These are phyloP conservation scores for Pipistrellus kuhlii DNA, from an alignment of 2,797 vertebrate species.

Conservation along the genomic window DNA sequence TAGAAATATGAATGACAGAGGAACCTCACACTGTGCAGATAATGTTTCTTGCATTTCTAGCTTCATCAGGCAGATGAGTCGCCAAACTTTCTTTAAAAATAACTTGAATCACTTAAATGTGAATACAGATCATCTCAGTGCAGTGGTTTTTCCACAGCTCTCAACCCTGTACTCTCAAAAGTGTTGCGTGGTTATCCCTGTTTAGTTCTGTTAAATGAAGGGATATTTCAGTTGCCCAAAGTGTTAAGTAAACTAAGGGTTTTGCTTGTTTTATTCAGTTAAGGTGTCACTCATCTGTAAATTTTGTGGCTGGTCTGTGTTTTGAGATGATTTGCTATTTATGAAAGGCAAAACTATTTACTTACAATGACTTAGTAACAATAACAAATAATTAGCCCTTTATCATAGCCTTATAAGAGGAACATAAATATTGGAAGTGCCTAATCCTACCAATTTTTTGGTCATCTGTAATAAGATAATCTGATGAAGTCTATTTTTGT, in stretches of 20 bases:
- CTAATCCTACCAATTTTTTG: background rate
- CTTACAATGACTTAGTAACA: background rate
- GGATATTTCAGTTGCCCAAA: background rate
- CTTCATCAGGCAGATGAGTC: constrained; percentile 71
- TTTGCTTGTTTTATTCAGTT: background rate
- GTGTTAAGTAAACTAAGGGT: background rate
- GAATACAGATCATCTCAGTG: background rate
- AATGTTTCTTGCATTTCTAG: constrained; percentile 59
- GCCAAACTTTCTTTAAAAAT: constrained; percentile 71
- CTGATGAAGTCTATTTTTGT: background rate
- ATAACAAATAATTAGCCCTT: background rate
- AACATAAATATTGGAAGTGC: background rate
- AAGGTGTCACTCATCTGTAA: background rate
- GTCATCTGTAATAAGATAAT: background rate
- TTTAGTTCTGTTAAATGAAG: background rate
- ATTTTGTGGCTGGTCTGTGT: background rate
- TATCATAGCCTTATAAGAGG: too few relatives aligned
- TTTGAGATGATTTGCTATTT: background rate
- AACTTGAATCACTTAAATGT: constrained; percentile 68
- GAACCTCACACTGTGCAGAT: constrained; percentile 75
- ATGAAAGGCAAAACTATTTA: background rate
- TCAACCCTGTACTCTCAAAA: background rate
- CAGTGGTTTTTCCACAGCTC: background rate
- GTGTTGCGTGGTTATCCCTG: fast-evolving
- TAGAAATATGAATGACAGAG: constrained; percentile 83